Percentiles rank a stretch among this genome's conserved stretches.
phyloP scores from a whole-genome alignment of 2,888 invertebrate genomes.

The Chrysolina haemoptera region DNA sequence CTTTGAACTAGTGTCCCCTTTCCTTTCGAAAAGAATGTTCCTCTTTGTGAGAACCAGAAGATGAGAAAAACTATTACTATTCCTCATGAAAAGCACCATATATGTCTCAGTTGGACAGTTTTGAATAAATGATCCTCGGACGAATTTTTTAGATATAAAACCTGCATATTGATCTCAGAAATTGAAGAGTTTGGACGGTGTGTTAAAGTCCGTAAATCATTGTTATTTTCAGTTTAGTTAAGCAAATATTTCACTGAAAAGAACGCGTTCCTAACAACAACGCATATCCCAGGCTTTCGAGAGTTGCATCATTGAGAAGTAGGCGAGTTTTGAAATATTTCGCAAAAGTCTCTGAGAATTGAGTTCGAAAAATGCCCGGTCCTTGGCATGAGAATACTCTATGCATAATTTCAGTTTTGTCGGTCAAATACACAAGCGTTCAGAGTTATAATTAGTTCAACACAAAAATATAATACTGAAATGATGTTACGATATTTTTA shows the following conservation, averaged over 20 bases:
- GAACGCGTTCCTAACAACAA: neutral
- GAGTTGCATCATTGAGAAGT: slow-evolving; percentile 30
- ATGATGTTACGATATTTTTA: slow-evolving; percentile 31
- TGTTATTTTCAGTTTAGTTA: neutral
- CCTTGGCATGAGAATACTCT: slow-evolving; percentile 43
- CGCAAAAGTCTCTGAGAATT: slow-evolving; percentile 39
- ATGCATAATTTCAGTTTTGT: slow-evolving; percentile 46
- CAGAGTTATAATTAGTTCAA: slow-evolving; percentile 39
- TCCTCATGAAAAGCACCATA: no score
- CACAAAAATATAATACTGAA: slow-evolving; percentile 38
- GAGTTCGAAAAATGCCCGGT: slow-evolving; percentile 45
- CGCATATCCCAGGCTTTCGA: neutral
- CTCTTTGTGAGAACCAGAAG: no score
- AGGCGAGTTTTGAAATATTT: slow-evolving; percentile 37
- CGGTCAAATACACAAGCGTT: slow-evolving; percentile 45
- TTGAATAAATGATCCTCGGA: no score
- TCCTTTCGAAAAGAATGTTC: no score
- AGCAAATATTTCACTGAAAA: neutral
- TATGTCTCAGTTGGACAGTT: no score
- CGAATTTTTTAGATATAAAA: no score
- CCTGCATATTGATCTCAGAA: no score
- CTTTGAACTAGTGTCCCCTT: no score
- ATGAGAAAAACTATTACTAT: no score
- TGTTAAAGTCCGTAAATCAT: neutral
- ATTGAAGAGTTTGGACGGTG: no score